phyloP scores from a whole-genome alignment of 2,113 vertebrate genomes.

The Sinocyclocheilus rhinocerous region DNA sequence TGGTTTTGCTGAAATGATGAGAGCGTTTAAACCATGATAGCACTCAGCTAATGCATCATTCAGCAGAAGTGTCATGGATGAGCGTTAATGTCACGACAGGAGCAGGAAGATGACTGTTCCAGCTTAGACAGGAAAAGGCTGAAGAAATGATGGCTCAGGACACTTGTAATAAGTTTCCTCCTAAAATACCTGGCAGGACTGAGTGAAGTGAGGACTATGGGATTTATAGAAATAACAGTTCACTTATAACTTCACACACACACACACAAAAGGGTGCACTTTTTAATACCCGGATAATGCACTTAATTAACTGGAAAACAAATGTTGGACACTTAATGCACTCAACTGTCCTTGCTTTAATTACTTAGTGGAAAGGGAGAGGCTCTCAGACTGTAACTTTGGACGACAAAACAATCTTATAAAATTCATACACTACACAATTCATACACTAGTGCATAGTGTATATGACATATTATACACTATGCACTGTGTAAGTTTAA shows the following conservation, averaged over 20 bases:
- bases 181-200: constrained; percentile 50
- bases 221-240: constrained; percentile 42
- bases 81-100: constrained; percentile 60
- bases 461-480: not conserved
- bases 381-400: not conserved
- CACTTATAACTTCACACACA: not conserved
- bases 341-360: not conserved
- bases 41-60: constrained; percentile 71
- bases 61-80: constrained; percentile 67
- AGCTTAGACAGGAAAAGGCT: constrained; percentile 54
- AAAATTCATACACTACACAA: not conserved
- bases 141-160: constrained; percentile 64
- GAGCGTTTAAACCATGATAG: constrained; percentile 78
- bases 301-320: not conserved
- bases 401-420: not conserved
- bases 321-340: not conserved
- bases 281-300: not conserved
- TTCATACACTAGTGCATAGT: not conserved
- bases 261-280: not conserved
- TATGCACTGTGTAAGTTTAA: not conserved
- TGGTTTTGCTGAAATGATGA: constrained; percentile 81
- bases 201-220: constrained; percentile 22
- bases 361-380: not conserved
- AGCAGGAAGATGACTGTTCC: constrained; percentile 62
- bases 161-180: constrained; percentile 61